Base-by-base conservation (phyloP, 2,888 invertebrate species). In the Leistus spinibarbis region DNA sequence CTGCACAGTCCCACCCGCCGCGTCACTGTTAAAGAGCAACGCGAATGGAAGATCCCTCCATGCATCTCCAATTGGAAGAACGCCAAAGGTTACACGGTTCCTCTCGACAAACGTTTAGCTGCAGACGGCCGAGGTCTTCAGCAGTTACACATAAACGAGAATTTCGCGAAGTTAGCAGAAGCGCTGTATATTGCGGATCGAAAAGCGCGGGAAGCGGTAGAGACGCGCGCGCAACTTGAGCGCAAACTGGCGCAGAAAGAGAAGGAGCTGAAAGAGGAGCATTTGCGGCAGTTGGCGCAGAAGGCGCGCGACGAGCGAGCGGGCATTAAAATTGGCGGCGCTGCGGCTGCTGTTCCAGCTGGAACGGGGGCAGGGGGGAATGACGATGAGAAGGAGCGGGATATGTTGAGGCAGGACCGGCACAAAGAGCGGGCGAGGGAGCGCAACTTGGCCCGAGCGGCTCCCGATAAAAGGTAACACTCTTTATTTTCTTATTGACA, bases 11-110 rank as follows among this genome's bases (percentile, higher is more conserved):
- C 99, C 0, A 98, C 99, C 0, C 89, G 99, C 70, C 94, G 99
- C 84, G 97, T 98, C 0, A 98, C 99, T 1, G 98, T 98, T 0
- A 98, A 99, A 83, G 99, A 99, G 84, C 99, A 99, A 84, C 93
- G 98, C 77, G 99, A 99, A 85, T 99, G 99, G 99, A 99, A 99
- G 87, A 95, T 95, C 79, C 99, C 99, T 5, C 99, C 99, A 0
- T 99, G 99, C 81, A 98, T 99, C 78, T 97, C 96, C 0, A 99
- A 99, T 84, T 99, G 99, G 99, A 99, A 99, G 87, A 99, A 99
- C 85, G 96, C 98, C 3, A 98, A 98, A 85, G 92, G 94, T 90
- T 98, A 98, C 87, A 99, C 99, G 0, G 98, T 99, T 79, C 99
- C 99, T 0, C 86, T 99, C 79, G 99, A 99, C 86, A 99, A 99